phyloP scores from a whole-genome alignment of 2,888 invertebrate species.

The Helleia helle region DNA sequence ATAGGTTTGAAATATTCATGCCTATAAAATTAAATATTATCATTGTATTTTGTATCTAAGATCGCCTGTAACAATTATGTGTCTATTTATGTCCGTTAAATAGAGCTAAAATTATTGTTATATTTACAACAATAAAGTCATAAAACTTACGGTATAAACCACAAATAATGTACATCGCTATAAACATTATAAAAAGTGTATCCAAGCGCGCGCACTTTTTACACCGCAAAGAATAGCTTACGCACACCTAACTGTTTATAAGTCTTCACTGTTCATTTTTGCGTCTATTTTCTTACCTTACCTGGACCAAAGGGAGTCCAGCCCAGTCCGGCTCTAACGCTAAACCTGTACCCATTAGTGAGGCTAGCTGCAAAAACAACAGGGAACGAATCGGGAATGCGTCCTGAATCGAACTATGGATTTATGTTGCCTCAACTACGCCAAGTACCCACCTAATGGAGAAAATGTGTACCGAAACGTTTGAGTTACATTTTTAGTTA shows the following conservation, averaged over 20 bases:
- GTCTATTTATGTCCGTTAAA: too few species aligned
- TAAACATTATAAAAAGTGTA: background rate
- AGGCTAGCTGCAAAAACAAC: conserved; percentile 68
- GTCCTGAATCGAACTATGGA: conserved; percentile 44
- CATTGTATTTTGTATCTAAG: too few species aligned
- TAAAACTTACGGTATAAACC: background rate
- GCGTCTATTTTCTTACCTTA: conserved; percentile 7
- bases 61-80: too few species aligned
- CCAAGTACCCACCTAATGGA: conserved; percentile 20
- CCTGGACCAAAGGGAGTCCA: conserved; percentile 12
- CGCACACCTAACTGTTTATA: conserved; percentile 20
- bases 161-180: background rate
- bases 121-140: background rate
- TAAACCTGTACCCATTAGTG: conserved; percentile 69
- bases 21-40: too few species aligned
- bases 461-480: conserved; percentile 10
- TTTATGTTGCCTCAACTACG: conserved; percentile 39
- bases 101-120: background rate
- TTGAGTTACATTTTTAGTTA: background rate
- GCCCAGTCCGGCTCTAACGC: conserved; percentile 32
- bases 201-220: conserved; percentile 1
- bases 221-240: conserved; percentile 16
- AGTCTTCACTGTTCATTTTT: conserved; percentile 14
- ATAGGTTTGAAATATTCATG: too few species aligned
- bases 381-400: conserved; percentile 73